Base-by-base conservation (phyloP, 2,888 invertebrate genomes). In the Eupithecia dodoneata region DNA sequence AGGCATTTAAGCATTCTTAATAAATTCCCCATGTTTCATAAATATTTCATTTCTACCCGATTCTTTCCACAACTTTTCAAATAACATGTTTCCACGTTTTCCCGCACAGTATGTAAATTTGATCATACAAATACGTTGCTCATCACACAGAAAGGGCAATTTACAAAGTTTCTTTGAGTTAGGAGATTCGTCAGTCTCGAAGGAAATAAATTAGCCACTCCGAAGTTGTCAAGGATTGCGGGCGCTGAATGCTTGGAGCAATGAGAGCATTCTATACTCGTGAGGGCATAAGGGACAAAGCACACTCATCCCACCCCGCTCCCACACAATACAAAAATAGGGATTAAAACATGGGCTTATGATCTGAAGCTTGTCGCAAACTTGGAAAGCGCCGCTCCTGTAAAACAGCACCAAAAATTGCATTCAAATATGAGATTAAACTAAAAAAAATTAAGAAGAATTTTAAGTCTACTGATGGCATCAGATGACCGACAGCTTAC, bases 171-270 rank as follows among this genome's bases (percentile, higher is more conserved):
- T 79, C 69, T 74, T 76, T 74, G 69, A 74, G 67, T 78, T 75
- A 74, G 10, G 71, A 69, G 79, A 82, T 81, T 81, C 79, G 71
- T 80, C 82, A 79, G 77, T 76, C 77, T 76, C 77, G 73, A 80
- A 77, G 76, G 78, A 79, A 80, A 82, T 81, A 81, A 81, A 82
- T 82, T 81, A 82, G 80, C 65, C 80, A 76, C 77, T 77, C 73
- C 63, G 71, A 79, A 75, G 73, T 75, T 71, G 75, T 72, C 77
- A 75, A 78, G 77, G 78, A 76, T 80, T 79, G 79, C 79, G 79
- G 77, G 78, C 72, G 73, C 65, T 73, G 75, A 78, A 73, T 73
- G 66, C 49, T 77, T 74, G 45, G 72, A 74, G 77, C 52, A 74
- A 77, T 77, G 77, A 74, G 44, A 71, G 72, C 71, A 71, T 70